Evolutionary conservation across 2,888 invertebrate species (phyloP).

Genomic region (Ischnura elegans): DNA sequence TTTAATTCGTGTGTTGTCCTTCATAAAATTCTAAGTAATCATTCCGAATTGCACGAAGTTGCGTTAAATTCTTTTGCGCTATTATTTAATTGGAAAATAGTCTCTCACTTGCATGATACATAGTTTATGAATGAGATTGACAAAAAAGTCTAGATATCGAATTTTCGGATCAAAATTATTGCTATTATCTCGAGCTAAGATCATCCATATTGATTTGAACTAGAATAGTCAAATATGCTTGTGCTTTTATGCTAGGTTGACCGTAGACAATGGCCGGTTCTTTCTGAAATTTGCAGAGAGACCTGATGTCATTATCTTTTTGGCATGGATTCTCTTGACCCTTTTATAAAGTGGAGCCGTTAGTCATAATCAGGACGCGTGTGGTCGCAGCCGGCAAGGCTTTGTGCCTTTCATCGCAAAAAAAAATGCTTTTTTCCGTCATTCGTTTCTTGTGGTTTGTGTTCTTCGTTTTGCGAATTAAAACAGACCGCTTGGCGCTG

Average conservation of each 20-base stretch:
- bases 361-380: neutral
- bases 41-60: no score
- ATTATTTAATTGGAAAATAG: no score
- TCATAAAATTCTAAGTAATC: no score
- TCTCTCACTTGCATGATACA: no score
- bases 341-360: conserved; percentile 10
- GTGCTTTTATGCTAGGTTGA: neutral
- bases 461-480: neutral
- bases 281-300: neutral
- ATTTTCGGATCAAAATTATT: no score
- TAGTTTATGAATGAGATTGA: no score
- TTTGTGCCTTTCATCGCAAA: conserved; percentile 4
- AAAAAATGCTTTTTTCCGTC: neutral
- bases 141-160: no score
- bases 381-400: neutral
- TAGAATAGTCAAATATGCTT: no score
- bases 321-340: neutral
- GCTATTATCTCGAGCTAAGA: no score
- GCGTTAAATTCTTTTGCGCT: no score
- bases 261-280: neutral
- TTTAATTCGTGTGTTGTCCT: no score
- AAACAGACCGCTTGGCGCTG: conserved; percentile 64
- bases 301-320: neutral
- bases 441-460: neutral
- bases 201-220: no score